Evolutionary conservation across 2,888 invertebrate genomes (phyloP).

Genomic region (Plebejus melissa): DNA sequence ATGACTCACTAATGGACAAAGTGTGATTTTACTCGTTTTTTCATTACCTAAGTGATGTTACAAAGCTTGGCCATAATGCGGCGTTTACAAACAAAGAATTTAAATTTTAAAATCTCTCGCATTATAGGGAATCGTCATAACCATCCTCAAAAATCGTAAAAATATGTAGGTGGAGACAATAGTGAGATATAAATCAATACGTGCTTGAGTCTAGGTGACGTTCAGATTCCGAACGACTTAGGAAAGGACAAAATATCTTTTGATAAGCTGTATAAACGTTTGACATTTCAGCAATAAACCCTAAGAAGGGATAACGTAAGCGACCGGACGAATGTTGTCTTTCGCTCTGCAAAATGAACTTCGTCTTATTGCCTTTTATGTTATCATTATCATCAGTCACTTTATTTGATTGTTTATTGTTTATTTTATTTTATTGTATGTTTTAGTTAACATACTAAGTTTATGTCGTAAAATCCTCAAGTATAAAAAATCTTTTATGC

Average conservation of each 20-base stretch:
- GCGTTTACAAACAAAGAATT: background rate
- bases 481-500: background rate
- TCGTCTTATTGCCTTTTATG: background rate
- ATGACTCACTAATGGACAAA: constrained; percentile 16
- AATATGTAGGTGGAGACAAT: background rate
- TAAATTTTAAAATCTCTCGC: background rate
- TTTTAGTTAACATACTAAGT: background rate
- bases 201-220: background rate
- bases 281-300: constrained; percentile 20
- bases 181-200: background rate
- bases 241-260: background rate
- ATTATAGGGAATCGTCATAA: background rate
- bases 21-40: constrained; percentile 17
- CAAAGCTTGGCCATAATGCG: constrained; percentile 1
- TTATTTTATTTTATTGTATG: background rate
- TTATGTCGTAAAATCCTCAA: background rate
- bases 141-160: background rate
- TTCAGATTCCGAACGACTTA: constrained; percentile 10
- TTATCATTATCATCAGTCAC: background rate
- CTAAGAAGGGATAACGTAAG: constrained; percentile 16
- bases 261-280: constrained; percentile 10
- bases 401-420: background rate
- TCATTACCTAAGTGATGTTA: constrained; percentile 16
- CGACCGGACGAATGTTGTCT: constrained; percentile 6
- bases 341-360: constrained; percentile 1